phyloP scores from a whole-genome alignment of 2,888 invertebrate genomes.

The Caenorhabditis virilis region DNA sequence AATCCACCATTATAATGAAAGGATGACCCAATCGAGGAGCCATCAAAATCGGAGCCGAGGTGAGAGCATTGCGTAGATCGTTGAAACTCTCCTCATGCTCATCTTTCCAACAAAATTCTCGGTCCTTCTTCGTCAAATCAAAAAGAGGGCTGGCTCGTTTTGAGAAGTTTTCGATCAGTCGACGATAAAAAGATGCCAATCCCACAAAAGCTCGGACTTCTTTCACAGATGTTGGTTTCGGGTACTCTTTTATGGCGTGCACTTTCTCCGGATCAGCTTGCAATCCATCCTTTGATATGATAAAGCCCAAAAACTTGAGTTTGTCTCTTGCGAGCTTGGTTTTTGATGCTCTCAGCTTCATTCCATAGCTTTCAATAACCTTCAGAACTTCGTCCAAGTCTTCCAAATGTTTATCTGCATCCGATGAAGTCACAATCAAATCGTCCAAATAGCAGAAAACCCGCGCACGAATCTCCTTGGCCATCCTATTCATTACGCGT shows the following conservation, averaged over 20 bases:
- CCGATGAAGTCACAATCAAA: slow-evolving; percentile 9
- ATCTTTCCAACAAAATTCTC: slow-evolving; percentile 14
- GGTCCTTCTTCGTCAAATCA: slow-evolving; percentile 17
- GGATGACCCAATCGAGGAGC: slow-evolving; percentile 15
- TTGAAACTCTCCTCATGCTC: slow-evolving; percentile 13
- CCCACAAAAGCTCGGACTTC: slow-evolving; percentile 31
- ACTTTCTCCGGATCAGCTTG: slow-evolving; percentile 31
- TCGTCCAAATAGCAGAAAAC: slow-evolving; percentile 36
- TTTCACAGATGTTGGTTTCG: slow-evolving; percentile 13
- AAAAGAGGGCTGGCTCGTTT: slow-evolving; percentile 15
- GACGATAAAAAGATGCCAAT: slow-evolving; percentile 13
- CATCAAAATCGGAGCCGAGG: slow-evolving; percentile 14
- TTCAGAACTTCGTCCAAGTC: slow-evolving; percentile 30
- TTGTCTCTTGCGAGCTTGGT: slow-evolving; percentile 22
- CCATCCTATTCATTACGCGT: slow-evolving; percentile 12
- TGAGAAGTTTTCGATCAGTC: too few relatives aligned
- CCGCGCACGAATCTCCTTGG: neutral
- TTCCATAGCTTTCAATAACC: slow-evolving; percentile 16
- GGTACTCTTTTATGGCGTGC: slow-evolving; percentile 14
- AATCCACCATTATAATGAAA: slow-evolving; percentile 30
- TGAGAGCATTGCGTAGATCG: slow-evolving; percentile 11
- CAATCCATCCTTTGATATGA: slow-evolving; percentile 33
- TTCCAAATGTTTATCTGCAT: slow-evolving; percentile 18
- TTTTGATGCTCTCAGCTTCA: slow-evolving; percentile 38
- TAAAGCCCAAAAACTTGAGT: slow-evolving; percentile 37